A percentile compares a stretch with the other conserved stretches of the same genome.
phyloP scores from a whole-genome alignment of 2,888 invertebrate species.

The Andricus curvator region DNA sequence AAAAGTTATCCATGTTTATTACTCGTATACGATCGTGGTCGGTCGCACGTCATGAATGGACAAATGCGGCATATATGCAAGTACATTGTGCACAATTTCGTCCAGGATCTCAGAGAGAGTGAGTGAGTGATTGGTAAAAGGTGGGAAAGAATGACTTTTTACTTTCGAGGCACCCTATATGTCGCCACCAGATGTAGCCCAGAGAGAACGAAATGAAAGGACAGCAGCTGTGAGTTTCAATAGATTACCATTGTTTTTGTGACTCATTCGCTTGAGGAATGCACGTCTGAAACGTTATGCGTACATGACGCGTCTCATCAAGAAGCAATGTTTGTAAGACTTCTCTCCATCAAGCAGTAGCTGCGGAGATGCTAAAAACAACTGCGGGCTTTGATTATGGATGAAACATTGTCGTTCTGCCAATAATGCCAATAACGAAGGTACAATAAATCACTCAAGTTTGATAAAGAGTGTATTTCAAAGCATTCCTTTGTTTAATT shows the following conservation, averaged over 20 bases:
- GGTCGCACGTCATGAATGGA: not conserved
- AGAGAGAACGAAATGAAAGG: conserved; percentile 58
- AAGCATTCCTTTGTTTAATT: not conserved
- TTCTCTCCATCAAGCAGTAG: conserved; percentile 16
- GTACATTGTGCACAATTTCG: not conserved
- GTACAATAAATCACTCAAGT: conserved; percentile 13
- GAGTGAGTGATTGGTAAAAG: conserved; percentile 7
- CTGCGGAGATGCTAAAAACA: conserved; percentile 32
- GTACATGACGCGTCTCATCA: conserved; percentile 28
- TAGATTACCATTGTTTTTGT: conserved; percentile 70
- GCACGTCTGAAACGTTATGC: conserved; percentile 43
- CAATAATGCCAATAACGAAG: conserved; percentile 29
- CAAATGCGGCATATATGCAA: conserved; percentile 18
- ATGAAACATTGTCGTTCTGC: conserved; percentile 23
- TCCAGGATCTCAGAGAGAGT: not conserved
- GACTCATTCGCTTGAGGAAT: conserved; percentile 65
- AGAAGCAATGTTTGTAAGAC: conserved; percentile 15
- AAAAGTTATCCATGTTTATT: conserved; percentile 1
- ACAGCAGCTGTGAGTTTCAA: conserved; percentile 69
- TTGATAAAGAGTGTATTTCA: not conserved
- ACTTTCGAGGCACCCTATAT: conserved; percentile 54
- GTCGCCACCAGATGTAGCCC: conserved; percentile 57
- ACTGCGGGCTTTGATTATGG: conserved; percentile 16
- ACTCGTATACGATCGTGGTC: too few species aligned
- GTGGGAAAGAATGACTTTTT: not conserved